phyloP scores from a whole-genome alignment of 1,140 invertebrate genomes.

The Fopius arisanus region DNA sequence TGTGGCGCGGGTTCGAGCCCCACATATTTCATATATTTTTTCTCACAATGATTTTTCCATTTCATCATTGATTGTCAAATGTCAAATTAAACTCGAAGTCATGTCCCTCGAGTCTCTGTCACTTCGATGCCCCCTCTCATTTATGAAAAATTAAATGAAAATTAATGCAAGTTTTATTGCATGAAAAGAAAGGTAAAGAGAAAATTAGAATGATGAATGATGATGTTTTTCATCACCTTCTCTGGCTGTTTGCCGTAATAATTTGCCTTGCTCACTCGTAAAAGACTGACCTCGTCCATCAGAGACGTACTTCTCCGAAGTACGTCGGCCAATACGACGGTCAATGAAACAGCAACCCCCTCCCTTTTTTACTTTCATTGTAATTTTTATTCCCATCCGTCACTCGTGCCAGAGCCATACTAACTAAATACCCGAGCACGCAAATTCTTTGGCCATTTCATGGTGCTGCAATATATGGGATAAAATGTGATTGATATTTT shows the following conservation, averaged over 20 bases:
- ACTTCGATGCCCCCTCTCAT: too few relatives aligned
- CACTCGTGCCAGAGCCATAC: background rate
- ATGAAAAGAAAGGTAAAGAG: too few relatives aligned
- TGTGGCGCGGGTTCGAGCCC: background rate
- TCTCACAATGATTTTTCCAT: too few relatives aligned
- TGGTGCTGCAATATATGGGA: background rate
- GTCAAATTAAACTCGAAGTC: too few relatives aligned
- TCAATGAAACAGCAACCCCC: background rate
- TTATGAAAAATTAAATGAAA: too few relatives aligned
- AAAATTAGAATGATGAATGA: too few relatives aligned
- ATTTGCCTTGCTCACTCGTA: constrained; percentile 15
- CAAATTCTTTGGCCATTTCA: background rate
- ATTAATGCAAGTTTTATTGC: too few relatives aligned
- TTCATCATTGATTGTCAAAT: too few relatives aligned
- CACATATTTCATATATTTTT: background rate
- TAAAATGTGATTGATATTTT: background rate
- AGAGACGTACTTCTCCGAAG: constrained; percentile 27
- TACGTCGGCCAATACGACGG: constrained; percentile 11
- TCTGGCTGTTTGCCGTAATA: background rate
- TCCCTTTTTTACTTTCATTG: constrained; percentile 7
- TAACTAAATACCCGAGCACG: constrained; percentile 3
- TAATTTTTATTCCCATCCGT: constrained; percentile 26
- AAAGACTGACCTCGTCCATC: constrained; percentile 20
- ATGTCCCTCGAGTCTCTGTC: too few relatives aligned
- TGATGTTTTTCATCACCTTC: too few relatives aligned